phyloP scores from a whole-genome alignment of 2,113 vertebrate species.

The Chinchilla lanigera region DNA sequence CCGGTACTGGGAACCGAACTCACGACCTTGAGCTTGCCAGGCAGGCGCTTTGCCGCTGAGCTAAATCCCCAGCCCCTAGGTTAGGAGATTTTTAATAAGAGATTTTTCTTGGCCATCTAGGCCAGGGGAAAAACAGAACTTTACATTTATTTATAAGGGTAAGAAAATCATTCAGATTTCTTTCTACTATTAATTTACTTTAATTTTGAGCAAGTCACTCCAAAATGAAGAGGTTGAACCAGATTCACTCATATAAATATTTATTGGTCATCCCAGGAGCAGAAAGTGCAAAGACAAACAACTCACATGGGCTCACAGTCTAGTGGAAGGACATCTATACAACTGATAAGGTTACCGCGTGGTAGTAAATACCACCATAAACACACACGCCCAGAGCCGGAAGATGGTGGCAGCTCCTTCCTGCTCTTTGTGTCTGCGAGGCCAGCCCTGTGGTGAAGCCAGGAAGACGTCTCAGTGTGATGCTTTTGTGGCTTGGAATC shows the following conservation, averaged over 20 bases:
- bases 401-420: not conserved
- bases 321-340: constrained; percentile 5
- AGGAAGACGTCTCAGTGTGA: constrained; percentile 49
- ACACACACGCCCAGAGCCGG: not conserved
- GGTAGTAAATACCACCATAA: not conserved
- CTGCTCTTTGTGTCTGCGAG: constrained; percentile 24
- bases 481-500: constrained; percentile 34
- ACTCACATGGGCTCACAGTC: constrained; percentile 6
- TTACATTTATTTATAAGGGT: not conserved
- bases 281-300: constrained; percentile 41
- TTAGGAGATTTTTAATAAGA: not conserved
- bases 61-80: too few species aligned
- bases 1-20: too few species aligned
- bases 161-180: not conserved
- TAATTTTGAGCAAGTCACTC: constrained; percentile 62
- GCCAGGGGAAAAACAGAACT: constrained; percentile 7
- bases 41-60: too few species aligned
- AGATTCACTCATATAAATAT: constrained; percentile 61
- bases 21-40: too few species aligned
- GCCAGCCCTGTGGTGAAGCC: not conserved
- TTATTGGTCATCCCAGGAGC: constrained; percentile 16
- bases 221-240: constrained; percentile 33
- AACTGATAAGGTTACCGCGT: not conserved
- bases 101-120: not conserved
- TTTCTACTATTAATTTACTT: constrained; percentile 57